These are phyloP conservation scores for Numenius arquata DNA, from an alignment of 2,113 vertebrate genomes.

Conservation along the genomic window DNA sequence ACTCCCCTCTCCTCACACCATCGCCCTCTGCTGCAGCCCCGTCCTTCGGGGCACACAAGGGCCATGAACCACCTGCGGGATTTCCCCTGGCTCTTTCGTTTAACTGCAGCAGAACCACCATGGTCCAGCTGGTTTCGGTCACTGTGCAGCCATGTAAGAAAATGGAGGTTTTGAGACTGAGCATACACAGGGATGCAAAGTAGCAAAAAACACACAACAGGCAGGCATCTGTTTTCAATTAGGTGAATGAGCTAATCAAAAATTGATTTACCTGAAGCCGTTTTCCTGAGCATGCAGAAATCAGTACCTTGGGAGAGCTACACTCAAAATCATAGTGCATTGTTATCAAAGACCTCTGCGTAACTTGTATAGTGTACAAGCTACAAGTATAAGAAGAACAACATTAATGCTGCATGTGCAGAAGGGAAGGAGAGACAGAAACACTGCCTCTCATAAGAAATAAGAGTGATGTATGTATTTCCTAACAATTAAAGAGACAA, in stretches of 20 bases:
- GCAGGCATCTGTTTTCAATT: not conserved
- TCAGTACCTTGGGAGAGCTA: not conserved
- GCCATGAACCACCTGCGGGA: not conserved
- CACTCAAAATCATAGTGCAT: not conserved
- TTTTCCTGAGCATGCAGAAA: not conserved
- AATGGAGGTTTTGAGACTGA: not conserved
- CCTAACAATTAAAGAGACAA: not conserved
- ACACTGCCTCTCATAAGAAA: not conserved
- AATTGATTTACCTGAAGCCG: not conserved
- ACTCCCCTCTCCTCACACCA: rapidly evolving
- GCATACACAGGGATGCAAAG: not conserved
- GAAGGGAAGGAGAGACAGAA: not conserved
- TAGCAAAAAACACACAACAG: not conserved
- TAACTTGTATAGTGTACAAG: not conserved
- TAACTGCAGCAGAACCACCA: not conserved
- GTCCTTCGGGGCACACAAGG: not conserved
- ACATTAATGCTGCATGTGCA: not conserved
- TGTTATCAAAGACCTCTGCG: not conserved
- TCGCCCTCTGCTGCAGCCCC: not conserved
- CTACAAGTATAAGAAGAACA: not conserved
- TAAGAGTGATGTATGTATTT: not conserved
- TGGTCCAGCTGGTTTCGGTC: not conserved
- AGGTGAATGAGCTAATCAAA: not conserved
- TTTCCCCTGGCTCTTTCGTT: not conserved
- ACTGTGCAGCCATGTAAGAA: not conserved